Base-by-base conservation (phyloP, 1,140 invertebrate genomes). In the Condylostylus longicornis region DNA sequence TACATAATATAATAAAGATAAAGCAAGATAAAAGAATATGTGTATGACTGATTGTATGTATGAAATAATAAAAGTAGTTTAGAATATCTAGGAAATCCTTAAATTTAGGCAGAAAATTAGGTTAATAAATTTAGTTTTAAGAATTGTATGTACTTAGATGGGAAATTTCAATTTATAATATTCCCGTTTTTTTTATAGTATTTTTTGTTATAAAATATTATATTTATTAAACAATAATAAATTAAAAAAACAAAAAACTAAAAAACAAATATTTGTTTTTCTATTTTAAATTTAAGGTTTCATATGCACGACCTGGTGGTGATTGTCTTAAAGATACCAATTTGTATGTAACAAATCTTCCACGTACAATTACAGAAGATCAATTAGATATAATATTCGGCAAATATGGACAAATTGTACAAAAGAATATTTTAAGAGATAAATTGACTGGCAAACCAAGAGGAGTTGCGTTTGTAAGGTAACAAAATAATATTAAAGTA, bases 311-410 rank as follows among this genome's bases (percentile, higher is more conserved):
- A 45, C 88, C 87, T 4, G 82, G 83, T 28, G 82, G 85, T 13
- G 87, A 94, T 42, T 81, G 86, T 38, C 89, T 90, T 43, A 95
- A 94, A 62, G 86, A 90, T 59, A 90, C 89, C 10, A 96, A 96
- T 66, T 67, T 95, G 22, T 96, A 94, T 65, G 77, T 96, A 35
- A 82, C 85, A 38, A 91, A 91, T 68, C 67, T 96, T 42, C 89
- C 89, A 22, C 78, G 82, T 53, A 77, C 79, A 47, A 75, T 83
- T 31, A 82, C 77, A 15, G 81, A 89, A 48, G 71, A 78, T 33
- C 77, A 87, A 49, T 65, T 94, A 29, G 77, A 85, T 49, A 74
- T 77, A 29, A 71, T 89, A 51, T 94, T 94, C 65, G 75, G 75
- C 40, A 78, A 79, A 53, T 91, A 75, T 66, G 87, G 88, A 17